phyloP scores from a whole-genome alignment of 2,888 invertebrate species.

The Drosophila gaucha region DNA sequence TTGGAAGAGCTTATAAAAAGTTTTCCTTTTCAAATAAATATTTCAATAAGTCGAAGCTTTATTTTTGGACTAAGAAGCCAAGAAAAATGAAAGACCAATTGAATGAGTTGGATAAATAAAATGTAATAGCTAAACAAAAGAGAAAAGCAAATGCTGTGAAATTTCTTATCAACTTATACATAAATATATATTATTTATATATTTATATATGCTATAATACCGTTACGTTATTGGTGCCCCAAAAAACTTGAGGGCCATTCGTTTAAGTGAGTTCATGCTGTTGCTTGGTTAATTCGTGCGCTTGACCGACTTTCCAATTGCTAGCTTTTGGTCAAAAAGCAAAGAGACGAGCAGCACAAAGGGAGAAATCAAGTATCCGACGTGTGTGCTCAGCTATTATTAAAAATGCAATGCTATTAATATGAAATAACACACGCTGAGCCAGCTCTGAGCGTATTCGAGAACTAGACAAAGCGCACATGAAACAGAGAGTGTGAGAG shows the following conservation, averaged over 20 bases:
- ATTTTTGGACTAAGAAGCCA: not conserved
- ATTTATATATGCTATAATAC: constrained; percentile 37
- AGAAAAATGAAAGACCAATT: not conserved
- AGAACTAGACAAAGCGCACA: constrained; percentile 1
- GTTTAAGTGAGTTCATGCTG: not conserved
- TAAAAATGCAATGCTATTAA: constrained; percentile 54
- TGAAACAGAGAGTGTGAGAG: not conserved
- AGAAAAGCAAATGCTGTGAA: not conserved
- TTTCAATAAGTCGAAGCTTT: not conserved
- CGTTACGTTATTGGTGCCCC: constrained; percentile 25
- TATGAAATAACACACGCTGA: constrained; percentile 44
- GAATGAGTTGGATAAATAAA: not conserved
- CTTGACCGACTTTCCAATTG: constrained; percentile 49
- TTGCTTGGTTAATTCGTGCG: constrained; percentile 9
- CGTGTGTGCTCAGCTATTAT: constrained; percentile 38
- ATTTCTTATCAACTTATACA: not conserved
- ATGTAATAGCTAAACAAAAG: no score
- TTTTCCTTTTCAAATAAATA: not conserved
- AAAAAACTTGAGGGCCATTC: not conserved
- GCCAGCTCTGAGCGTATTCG: constrained; percentile 4
- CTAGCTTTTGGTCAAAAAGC: constrained; percentile 13
- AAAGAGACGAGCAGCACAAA: constrained; percentile 27
- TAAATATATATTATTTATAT: constrained; percentile 4
- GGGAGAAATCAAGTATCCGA: constrained; percentile 46
- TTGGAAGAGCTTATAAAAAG: not conserved